phyloP scores from a whole-genome alignment of 2,113 vertebrate species.

The Lichenostomus cassidix region DNA sequence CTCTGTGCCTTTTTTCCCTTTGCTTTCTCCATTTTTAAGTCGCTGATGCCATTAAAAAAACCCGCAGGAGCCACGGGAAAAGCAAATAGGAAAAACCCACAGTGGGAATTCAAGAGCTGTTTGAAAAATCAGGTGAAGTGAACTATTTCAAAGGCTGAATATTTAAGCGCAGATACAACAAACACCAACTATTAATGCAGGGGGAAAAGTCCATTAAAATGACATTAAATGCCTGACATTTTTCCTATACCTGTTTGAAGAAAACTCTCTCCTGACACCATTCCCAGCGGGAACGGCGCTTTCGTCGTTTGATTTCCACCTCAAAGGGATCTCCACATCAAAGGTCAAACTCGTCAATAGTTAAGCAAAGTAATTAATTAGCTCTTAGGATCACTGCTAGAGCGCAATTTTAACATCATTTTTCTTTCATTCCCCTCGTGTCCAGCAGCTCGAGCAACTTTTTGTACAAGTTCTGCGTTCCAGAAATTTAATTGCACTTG shows the following conservation, averaged over 20 bases:
- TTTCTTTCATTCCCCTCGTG: not conserved
- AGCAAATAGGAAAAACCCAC: not conserved
- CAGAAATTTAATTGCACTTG: slow-evolving; percentile 25
- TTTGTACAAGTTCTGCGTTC: not conserved
- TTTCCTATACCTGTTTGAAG: not conserved
- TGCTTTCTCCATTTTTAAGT: not conserved
- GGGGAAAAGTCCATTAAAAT: not conserved
- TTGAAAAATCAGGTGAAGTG: not conserved
- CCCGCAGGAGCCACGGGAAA: rapidly evolving
- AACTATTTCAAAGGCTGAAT: not conserved
- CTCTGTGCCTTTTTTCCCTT: not conserved
- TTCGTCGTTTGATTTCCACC: slow-evolving; percentile 11
- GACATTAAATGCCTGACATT: not conserved
- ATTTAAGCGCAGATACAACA: not conserved
- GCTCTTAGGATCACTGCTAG: not conserved
- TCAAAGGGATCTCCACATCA: not conserved
- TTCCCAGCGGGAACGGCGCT: not conserved
- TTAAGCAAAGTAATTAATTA: not conserved
- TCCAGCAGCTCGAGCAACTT: not conserved
- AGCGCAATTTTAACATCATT: not conserved
- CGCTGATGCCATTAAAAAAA: not conserved
- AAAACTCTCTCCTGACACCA: not conserved
- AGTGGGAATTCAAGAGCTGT: not conserved
- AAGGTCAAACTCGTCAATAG: slow-evolving; percentile 10
- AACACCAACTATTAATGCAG: not conserved